Evolutionary conservation across 1,140 invertebrate genomes (phyloP), one percentile per base, ranked within the genome.

Genomic region (Holotrichia oblita): DNA sequence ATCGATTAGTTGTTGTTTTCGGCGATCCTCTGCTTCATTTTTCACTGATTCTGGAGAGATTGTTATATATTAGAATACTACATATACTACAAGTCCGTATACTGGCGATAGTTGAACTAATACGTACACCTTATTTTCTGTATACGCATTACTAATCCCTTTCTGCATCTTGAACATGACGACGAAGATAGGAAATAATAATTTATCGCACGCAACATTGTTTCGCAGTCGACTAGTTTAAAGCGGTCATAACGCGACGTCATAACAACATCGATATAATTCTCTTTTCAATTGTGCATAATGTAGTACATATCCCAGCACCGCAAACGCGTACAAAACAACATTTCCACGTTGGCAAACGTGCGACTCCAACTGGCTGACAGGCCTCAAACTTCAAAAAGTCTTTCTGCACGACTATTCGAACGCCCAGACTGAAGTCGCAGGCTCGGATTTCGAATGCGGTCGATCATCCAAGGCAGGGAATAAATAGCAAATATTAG

Each of bases 221-320:
- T 69, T 69, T 69, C 61, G 61, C 22, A 69, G 61, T 34, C 22
- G 61, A 69, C 61, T 69, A 69, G 61, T 69, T 27, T 69, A 69
- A 69, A 69, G 14, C 61, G 61, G 22, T 27, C 22, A 69, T 69
- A 69, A 69, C 61, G 61, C 27, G 27, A 69, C 61, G 61, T 69
- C 61, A 69, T 69, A 69, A 69, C 61, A 69, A 69, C 61, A 34
- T 69, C 61, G 61, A 69, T 69, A 69, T 69, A 69, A 69, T 69
- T 69, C 61, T 69, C 61, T 27, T 69, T 69, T 69, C 61, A 69
- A 69, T 69, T 69, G 61, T 69, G 22, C 61, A 27, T 69, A 69
- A 69, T 34, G 27, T 34, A 2, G 27, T 34, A 34, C 27, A 34
- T 69, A 27, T 69, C 20, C 17, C 17, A 17, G 61, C 8, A 14